Base-by-base conservation (phyloP, 2,888 invertebrate species). In the Aphodius granarius region DNA sequence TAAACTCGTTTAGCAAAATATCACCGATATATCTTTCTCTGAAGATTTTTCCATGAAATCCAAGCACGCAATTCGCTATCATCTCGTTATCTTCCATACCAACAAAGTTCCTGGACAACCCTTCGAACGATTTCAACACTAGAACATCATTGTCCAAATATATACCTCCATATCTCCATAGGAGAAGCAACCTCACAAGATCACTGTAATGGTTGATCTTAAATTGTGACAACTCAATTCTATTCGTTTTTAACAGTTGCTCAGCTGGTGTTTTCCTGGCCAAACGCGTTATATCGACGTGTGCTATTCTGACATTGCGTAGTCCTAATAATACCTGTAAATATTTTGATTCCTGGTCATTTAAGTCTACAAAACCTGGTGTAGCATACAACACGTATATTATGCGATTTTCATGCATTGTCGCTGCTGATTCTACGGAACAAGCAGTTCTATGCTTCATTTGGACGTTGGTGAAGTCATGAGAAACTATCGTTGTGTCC, bases 151-250 rank as follows among this genome's bases (percentile, higher is more conserved):
- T 86, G 81, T 95, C 95, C 73, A 95, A 85, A 83, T 94, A 95
- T 71, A 94, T 91, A 0, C 95, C 95, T 9, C 94, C 93, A 84
- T 90, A 94, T 83, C 93, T 94, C 89, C 92, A 94, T 3, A 95
- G 86, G 0, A 92, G 91, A 66, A 93, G 82, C 81, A 90, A 92
- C 79, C 93, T 86, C n/a, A 94, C 86, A 1, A 92, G 87, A 82
- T 93, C 93, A 70, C 92, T 91, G 66, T 91, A 90, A 81, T 93
- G 92, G 43, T 89, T 89, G 64, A 87, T 86, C 0, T 90, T 89
- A 89, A 91, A 93, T 2, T 82, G 80, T 23, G 91, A 91, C 0
- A 83, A 84, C 71, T 88, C 88, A 5, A 92, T 83, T 0, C 86
- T 84, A 5, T 85, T 86, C 0, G 81, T 82, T 0, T 81, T 82